A percentile compares a stretch with the other conserved stretches of the same genome.
phyloP scores from a whole-genome alignment of 2,113 vertebrate species.

The Trichechus manatus region DNA sequence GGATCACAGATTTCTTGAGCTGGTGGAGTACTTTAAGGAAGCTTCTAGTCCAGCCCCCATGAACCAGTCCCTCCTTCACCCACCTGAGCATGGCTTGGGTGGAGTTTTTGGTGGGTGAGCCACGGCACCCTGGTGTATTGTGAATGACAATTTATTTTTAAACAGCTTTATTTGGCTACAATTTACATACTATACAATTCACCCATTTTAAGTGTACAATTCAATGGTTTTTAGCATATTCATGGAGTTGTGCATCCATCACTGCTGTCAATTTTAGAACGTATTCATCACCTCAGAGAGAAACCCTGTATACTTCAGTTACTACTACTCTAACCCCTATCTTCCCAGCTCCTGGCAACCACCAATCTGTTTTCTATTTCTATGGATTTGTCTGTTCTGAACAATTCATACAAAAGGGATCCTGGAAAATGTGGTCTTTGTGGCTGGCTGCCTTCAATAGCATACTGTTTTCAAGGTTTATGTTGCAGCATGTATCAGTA shows the following conservation, averaged over 20 bases:
- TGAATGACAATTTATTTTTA: background rate
- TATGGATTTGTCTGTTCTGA: background rate
- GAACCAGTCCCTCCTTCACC: background rate
- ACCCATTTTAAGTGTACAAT: fast-evolving
- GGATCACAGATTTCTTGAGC: background rate
- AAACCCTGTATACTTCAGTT: background rate
- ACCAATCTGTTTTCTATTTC: no score
- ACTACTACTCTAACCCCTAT: fast-evolving
- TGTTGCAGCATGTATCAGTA: background rate
- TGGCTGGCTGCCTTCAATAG: background rate
- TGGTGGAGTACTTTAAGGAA: background rate
- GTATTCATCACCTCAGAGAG: background rate
- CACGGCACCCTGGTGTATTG: fast-evolving
- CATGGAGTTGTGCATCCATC: no score
- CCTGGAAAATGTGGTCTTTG: background rate
- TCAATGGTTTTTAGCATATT: no score
- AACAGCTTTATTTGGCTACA: background rate
- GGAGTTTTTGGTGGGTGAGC: background rate
- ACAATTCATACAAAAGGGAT: background rate
- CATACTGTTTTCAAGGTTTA: background rate
- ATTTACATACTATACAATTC: background rate
- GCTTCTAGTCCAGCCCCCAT: fast-evolving
- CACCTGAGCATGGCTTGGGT: fast-evolving
- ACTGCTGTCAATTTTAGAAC: background rate
- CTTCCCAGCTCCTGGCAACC: no score